These are phyloP conservation scores for Urocynchramus pylzowi DNA, from an alignment of 2,113 vertebrate genomes.

Conservation along the genomic window DNA sequence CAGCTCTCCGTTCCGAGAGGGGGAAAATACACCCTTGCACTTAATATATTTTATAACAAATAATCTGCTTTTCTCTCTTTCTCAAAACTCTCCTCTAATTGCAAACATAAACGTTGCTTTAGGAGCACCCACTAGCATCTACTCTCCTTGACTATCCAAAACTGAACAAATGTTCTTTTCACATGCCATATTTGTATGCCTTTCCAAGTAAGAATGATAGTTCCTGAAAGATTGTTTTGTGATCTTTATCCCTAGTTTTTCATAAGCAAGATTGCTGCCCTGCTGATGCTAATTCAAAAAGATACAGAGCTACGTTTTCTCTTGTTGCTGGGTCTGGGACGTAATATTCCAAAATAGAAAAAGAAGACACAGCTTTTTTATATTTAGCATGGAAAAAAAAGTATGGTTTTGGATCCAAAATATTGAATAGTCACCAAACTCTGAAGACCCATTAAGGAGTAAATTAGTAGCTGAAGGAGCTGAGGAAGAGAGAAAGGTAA, in stretches of 20 bases:
- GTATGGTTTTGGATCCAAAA: conserved; percentile 40
- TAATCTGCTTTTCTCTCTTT: conserved; percentile 40
- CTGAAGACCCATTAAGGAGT: conserved; percentile 2
- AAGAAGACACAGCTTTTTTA: conserved; percentile 47
- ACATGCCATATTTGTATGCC: conserved; percentile 55
- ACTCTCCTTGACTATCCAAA: neutral
- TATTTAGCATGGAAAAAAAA: neutral
- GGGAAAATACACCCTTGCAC: conserved; percentile 51
- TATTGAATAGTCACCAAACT: conserved; percentile 46
- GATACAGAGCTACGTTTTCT: conserved; percentile 2
- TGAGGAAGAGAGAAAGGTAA: neutral
- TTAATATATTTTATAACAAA: neutral
- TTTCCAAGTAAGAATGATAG: conserved; percentile 69
- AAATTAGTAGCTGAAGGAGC: neutral
- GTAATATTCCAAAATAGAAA: neutral
- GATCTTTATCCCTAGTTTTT: conserved; percentile 34
- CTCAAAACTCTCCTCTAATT: conserved; percentile 44
- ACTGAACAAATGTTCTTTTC: conserved; percentile 66
- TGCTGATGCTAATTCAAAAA: conserved; percentile 40
- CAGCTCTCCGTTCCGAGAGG: conserved; percentile 32
- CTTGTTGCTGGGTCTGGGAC: neutral
- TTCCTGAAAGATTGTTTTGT: conserved; percentile 63
- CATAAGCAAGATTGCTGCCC: conserved; percentile 65
- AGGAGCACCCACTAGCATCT: conserved; percentile 49
- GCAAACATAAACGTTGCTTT: conserved; percentile 61